phyloP scores from a whole-genome alignment of 1,140 invertebrate genomes.

The Cotesia typhae region DNA sequence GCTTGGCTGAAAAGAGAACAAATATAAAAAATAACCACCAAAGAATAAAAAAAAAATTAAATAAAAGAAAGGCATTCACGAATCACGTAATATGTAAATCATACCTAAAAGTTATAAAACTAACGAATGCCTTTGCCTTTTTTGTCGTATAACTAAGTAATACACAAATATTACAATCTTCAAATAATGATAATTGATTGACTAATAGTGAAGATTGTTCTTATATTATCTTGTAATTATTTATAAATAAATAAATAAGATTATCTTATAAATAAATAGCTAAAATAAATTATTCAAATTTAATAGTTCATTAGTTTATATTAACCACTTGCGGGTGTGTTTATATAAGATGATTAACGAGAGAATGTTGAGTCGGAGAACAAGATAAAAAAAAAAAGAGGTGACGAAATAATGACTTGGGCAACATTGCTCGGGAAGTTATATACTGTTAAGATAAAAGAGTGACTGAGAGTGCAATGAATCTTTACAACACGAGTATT shows the following conservation, averaged over 20 bases:
- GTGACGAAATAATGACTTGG: background rate
- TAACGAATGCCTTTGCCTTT: too few species aligned
- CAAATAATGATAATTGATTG: too few species aligned
- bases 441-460: constrained; percentile 6
- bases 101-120: background rate
- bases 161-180: too few species aligned
- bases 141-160: background rate
- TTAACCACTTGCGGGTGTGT: background rate
- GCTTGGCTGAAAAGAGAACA: constrained; percentile 4
- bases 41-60: background rate
- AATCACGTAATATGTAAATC: background rate
- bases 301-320: background rate
- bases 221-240: background rate
- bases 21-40: constrained; percentile 20
- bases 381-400: background rate
- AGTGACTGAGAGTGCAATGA: constrained; percentile 17
- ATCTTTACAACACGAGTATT: constrained; percentile 7
- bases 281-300: too few species aligned
- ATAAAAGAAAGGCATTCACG: constrained; percentile 4
- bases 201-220: background rate
- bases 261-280: background rate
- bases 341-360: constrained; percentile 26
- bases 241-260: too few species aligned
- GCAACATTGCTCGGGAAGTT: background rate
- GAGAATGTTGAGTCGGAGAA: background rate